Conservation (phyloP, 2,113 vertebrate genomes). For the Nestor notabilis region DNA sequence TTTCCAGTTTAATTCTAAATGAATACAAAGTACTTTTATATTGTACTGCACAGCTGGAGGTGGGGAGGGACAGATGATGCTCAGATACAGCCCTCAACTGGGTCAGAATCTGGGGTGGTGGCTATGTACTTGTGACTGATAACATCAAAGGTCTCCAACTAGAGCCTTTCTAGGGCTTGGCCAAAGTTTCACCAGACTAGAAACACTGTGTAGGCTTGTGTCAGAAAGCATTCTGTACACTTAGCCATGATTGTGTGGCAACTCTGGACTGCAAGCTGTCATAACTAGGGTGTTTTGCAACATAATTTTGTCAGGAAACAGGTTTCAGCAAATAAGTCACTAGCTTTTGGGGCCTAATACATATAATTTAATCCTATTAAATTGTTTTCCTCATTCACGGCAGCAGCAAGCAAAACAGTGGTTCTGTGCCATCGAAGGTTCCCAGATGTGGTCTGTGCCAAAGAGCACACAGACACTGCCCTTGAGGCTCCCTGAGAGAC, state of each 20-base stretch:
- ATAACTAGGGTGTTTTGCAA: conserved; percentile 10
- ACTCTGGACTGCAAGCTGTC: not conserved
- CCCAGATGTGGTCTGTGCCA: not conserved
- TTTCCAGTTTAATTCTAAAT: not conserved
- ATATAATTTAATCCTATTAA: conserved; percentile 30
- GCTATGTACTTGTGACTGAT: not conserved
- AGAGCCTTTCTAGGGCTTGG: not conserved
- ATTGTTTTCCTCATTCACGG: conserved; percentile 38
- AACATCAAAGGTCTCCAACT: not conserved
- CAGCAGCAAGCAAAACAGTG: not conserved
- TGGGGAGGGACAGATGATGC: not conserved
- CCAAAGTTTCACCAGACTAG: not conserved
- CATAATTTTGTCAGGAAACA: conserved; percentile 16
- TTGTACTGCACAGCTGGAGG: not conserved
- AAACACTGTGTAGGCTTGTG: not conserved
- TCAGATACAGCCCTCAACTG: not conserved
- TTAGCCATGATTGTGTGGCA: not conserved
- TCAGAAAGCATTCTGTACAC: not conserved
- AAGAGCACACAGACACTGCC: not conserved
- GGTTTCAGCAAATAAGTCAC: not conserved
- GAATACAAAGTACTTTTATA: not conserved
- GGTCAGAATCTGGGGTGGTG: not conserved
- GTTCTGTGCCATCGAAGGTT: conserved; percentile 19
- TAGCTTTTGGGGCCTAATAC: not conserved
- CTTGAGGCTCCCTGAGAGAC: conserved; percentile 39